A percentile compares a stretch with the other conserved stretches of the same genome.
phyloP scores from a whole-genome alignment of 2,113 vertebrate species.

The Lanius ludovicianus region DNA sequence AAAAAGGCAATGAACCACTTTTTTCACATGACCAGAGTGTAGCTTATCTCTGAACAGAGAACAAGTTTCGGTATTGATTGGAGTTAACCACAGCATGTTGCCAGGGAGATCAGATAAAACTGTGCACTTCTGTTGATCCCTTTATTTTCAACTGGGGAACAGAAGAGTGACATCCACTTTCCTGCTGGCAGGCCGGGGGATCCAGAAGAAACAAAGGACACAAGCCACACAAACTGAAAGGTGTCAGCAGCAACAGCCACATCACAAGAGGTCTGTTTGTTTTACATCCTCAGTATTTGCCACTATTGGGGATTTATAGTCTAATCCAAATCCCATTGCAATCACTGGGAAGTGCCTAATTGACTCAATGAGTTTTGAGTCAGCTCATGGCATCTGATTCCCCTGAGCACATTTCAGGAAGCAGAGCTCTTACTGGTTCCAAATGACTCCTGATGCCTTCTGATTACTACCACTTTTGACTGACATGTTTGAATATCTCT shows the following conservation, averaged over 20 bases:
- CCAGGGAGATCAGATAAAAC: conserved; percentile 35
- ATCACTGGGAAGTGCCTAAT: not conserved
- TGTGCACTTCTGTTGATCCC: not conserved
- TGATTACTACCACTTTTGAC: not conserved
- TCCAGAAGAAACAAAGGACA: conserved; percentile 31
- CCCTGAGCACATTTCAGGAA: not conserved
- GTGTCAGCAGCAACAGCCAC: not conserved
- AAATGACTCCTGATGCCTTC: not conserved
- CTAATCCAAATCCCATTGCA: not conserved
- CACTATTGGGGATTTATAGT: not conserved
- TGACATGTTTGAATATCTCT: not conserved
- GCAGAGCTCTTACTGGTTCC: not conserved
- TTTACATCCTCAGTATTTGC: not conserved
- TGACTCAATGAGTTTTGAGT: not conserved
- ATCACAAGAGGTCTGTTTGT: not conserved
- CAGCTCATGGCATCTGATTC: not conserved
- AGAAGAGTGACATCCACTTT: conserved; percentile 15
- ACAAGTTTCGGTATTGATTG: not conserved
- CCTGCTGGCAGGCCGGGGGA: not conserved
- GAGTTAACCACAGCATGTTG: not conserved
- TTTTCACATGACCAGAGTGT: not conserved
- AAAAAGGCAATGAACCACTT: not conserved
- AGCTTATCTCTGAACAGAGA: not conserved
- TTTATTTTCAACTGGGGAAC: not conserved
- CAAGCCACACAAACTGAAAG: not conserved